Conservation (phyloP, 2,797 vertebrate genomes). For the Lerista edwardsae region DNA sequence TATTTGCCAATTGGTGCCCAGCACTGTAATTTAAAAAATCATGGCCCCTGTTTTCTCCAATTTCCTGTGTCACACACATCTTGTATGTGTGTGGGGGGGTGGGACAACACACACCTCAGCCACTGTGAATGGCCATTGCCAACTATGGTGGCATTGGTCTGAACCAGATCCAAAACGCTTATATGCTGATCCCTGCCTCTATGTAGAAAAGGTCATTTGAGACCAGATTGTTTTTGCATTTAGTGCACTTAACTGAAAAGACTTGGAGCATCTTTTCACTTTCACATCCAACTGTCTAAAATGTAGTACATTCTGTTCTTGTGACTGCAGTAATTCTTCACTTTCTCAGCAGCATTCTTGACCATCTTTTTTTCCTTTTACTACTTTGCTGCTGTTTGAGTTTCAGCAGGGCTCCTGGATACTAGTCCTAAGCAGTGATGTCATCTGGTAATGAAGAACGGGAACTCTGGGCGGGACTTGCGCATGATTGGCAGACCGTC, state of each 20-base stretch:
- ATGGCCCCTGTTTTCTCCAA: too few species aligned
- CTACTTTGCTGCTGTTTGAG: conserved; percentile 23
- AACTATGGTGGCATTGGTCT: too few species aligned
- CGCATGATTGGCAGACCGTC: too few species aligned
- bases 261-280: neutral
- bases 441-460: too few species aligned
- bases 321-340: conserved; percentile 21
- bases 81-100: too few species aligned
- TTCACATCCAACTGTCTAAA: neutral
- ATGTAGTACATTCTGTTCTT: conserved; percentile 25
- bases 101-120: too few species aligned
- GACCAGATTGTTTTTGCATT: neutral
- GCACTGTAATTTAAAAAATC: too few species aligned
- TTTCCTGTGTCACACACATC: too few species aligned
- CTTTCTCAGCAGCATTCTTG: neutral
- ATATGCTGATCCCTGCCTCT: neutral
- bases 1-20: too few species aligned
- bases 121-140: too few species aligned
- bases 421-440: too few species aligned
- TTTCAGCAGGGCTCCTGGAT: neutral
- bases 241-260: neutral
- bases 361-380: neutral
- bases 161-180: conserved; percentile 2
- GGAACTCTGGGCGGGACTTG: too few species aligned
- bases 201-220: neutral